These are phyloP conservation scores for Autographa gamma DNA, from an alignment of 2,888 invertebrate genomes.

Conservation along the genomic window DNA sequence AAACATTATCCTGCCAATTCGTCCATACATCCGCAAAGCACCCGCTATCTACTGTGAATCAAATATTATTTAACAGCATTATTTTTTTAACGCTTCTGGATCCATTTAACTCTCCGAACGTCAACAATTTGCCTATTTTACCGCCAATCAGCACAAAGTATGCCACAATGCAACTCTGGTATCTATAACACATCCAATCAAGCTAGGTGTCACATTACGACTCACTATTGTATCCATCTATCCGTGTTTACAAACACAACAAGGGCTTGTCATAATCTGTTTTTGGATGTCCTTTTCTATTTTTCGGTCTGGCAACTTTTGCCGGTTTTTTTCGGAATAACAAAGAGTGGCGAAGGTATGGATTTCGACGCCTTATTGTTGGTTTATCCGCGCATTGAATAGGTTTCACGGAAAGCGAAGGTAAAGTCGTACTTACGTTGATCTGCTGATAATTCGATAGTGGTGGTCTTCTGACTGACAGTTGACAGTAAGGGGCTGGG, in stretches of 20 bases:
- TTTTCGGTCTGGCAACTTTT: conserved; percentile 85
- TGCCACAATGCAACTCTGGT: conserved; percentile 77
- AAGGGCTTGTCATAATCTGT: conserved; percentile 88
- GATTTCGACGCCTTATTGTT: conserved; percentile 88
- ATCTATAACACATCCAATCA: conserved; percentile 84
- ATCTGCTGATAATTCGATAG: conserved; percentile 75
- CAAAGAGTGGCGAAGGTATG: conserved; percentile 74
- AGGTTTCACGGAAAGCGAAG: conserved; percentile 83
- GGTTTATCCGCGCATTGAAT: conserved; percentile 78
- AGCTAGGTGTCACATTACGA: conserved; percentile 87
- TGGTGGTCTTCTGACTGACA: conserved; percentile 81
- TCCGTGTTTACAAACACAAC: conserved; percentile 88
- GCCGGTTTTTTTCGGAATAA: conserved; percentile 73
- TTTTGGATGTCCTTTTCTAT: conserved; percentile 83
- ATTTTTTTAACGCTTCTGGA: conserved; percentile 75
- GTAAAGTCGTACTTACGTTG: conserved; percentile 73
- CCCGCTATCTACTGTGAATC: conserved; percentile 59
- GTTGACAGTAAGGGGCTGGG: conserved; percentile 75
- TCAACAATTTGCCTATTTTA: conserved; percentile 85
- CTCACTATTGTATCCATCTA: conserved; percentile 74
- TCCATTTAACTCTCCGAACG: conserved; percentile 72
- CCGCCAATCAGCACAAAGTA: conserved; percentile 74
- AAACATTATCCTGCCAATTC: conserved; percentile 57
- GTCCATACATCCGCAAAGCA: conserved; percentile 67
- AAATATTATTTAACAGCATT: conserved; percentile 69